Evolutionary conservation across 1,140 invertebrate genomes (phyloP), one percentile per base, ranked within the genome.

Genomic region (Pseudomyrmex sp.): DNA sequence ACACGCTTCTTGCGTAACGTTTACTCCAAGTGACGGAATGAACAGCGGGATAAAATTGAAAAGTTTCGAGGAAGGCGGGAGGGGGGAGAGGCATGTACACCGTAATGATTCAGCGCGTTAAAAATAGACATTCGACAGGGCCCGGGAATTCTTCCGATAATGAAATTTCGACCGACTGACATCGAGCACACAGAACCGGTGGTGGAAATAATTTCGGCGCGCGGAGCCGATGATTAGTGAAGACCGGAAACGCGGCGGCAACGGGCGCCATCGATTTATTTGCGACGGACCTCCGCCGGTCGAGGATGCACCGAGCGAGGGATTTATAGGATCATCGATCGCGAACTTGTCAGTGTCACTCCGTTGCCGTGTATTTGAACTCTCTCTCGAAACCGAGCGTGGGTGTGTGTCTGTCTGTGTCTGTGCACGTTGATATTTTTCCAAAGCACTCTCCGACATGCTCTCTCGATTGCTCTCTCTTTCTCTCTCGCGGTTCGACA

Each of bases 281-380:
- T 58, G 48, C 75, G 69, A 26, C 35, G 5, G 0, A 35, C 7
- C 35, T 35, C 35, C 5, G 35, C n/a, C 26, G 76, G 46, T 69
- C 15, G 74, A 70, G 20, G 15, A 65, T 61, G 56, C 26, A 61
- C 35, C 44, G 44, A 23, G 72, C 18, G 72, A 35, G 35, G 35
- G 13, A 79, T 79, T 79, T 79, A 79, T 79, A 79, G 76, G 76
- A 70, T 79, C 70, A 79, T 79, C 65, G 76, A 79, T 79, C 10
- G 65, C 65, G 70, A 69, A 79, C 76, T 79, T 79, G 76, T 79
- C 76, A 79, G 35, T 65, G 76, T 79, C 76, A 70, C 52, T 79
- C 76, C 20, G 76, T 79, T 79, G 48, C 52, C 65, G 15, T 70
- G 56, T 56, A 79, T 79, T 79, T 58, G 52, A 70, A 69, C 65